A percentile compares a stretch with the other conserved stretches of the same genome.
phyloP scores from a whole-genome alignment of 2,888 invertebrate species.

The Leptogaster cylindrica region DNA sequence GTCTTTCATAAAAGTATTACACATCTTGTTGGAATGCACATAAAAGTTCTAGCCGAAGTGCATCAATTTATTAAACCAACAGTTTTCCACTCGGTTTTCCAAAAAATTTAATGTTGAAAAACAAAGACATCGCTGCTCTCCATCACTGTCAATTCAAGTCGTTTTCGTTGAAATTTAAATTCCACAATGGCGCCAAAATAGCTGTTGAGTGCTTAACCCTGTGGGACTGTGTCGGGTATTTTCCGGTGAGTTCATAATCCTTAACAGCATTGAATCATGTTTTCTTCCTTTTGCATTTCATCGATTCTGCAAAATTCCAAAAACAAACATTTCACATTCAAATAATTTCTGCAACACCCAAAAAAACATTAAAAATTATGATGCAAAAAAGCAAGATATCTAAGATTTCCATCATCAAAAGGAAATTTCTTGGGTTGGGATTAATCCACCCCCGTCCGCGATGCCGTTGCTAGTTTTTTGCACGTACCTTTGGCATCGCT shows the following conservation, averaged over 20 bases:
- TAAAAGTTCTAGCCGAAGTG: too few species aligned
- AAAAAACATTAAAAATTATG: conserved; percentile 17
- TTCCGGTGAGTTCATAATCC: neutral
- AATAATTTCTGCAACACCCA: conserved; percentile 10
- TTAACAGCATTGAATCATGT: neutral
- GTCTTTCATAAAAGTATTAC: too few species aligned
- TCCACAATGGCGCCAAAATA: conserved; percentile 32
- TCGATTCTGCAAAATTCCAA: conserved; percentile 8
- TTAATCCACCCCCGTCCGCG: neutral
- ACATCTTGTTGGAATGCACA: too few species aligned
- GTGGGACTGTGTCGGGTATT: neutral
- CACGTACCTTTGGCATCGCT: neutral
- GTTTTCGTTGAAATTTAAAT: neutral
- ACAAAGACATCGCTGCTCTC: neutral
- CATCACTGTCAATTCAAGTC: conserved; percentile 16
- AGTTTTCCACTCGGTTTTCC: too few species aligned
- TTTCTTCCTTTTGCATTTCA: conserved; percentile 7
- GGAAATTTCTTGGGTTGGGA: conserved; percentile 25
- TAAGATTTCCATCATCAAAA: conserved; percentile 32
- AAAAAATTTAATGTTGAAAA: too few species aligned
- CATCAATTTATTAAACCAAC: conserved; percentile 7
- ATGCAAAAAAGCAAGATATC: conserved; percentile 1
- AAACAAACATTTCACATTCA: conserved; percentile 17
- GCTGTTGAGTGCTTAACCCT: conserved; percentile 5
- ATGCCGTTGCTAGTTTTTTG: neutral